Evolutionary conservation across 2,113 vertebrate species (phyloP), one percentile per base, ranked within the genome.

Genomic region (Erinaceus europaeus): DNA sequence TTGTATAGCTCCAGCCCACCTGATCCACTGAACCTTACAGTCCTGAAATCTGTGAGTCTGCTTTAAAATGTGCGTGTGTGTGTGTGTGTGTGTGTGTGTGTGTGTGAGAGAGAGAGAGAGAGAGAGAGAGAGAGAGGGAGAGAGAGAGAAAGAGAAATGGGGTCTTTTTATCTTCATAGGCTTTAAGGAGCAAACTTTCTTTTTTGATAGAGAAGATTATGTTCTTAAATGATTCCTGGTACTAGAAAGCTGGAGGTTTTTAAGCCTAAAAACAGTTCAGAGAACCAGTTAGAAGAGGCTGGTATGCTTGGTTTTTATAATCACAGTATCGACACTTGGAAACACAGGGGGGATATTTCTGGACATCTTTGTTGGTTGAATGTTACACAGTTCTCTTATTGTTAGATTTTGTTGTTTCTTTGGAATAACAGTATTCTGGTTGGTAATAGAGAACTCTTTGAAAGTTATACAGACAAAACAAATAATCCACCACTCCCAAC

Each of bases 241-340:
- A 34, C 69, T 93, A 40, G 40, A 88, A 89, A 75, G 42, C 40
- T 74, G n/a, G 85, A 91, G 61, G 69, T 69, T 87, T 71, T 55
- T 5, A 9, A 74, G 23, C 65, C 86, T 61, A 34, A 71, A 67
- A 87, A 46, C 44, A 68, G 32, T 77, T 78, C 48, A 89, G 11
- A 91, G 71, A 68, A 81, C 23, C 32, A 81, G 15, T 72, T 61
- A 68, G 21, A 59, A 65, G 25, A 93, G n/a, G 29, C 50, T 83
- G 50, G 29, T 53, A 57, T 75, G 34, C n/a, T 74, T 88, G 40
- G 27, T 38, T 90, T 91, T 93, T 83, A n/a, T 2, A 79, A n/a
- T 68, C 27, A 53, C 36, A n/a, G 10, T 88, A 0, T 72, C 21
- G 44, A 0, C 40, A 48, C 57, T 83, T 76, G 67, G 17, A 82